These are phyloP conservation scores for Bos indicus DNA, from an alignment of 2,113 vertebrate genomes.

Conservation along the genomic window DNA sequence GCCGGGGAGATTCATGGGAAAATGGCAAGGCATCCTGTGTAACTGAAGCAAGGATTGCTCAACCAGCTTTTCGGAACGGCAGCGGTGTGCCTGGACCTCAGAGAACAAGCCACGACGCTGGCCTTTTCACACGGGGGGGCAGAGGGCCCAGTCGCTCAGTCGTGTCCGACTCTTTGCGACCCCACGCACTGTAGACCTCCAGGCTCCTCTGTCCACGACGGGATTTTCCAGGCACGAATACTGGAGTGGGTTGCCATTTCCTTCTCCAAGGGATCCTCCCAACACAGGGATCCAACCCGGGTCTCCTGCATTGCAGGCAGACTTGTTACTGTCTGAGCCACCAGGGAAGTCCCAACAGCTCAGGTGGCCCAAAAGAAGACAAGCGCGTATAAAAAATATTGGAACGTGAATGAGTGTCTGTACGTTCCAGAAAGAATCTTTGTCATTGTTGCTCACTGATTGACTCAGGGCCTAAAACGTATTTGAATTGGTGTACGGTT, in stretches of 20 bases:
- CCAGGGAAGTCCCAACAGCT: background rate
- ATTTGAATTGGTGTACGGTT: background rate
- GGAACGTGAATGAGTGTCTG: background rate
- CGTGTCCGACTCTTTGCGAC: background rate
- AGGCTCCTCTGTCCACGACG: background rate
- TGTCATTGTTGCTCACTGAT: background rate
- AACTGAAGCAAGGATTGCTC: background rate
- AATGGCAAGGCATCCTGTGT: background rate
- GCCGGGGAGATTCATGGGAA: background rate
- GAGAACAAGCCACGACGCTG: background rate
- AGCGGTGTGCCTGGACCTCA: background rate
- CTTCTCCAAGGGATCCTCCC: background rate
- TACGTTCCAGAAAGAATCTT: background rate
- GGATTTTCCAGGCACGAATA: background rate
- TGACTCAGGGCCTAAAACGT: background rate
- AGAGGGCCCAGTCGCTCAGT: background rate
- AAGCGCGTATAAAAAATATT: background rate
- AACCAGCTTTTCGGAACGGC: no score
- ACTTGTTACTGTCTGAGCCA: background rate
- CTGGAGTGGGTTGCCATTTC: background rate
- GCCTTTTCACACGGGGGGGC: background rate
- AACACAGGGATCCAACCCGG: fast-evolving
- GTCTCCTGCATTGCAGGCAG: background rate
- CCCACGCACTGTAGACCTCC: background rate
- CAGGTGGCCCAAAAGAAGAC: background rate